A percentile compares a stretch with the other conserved stretches of the same genome.
Conservation (phyloP, 2,888 invertebrate genomes). For the Drosophila mulleri region DNA sequence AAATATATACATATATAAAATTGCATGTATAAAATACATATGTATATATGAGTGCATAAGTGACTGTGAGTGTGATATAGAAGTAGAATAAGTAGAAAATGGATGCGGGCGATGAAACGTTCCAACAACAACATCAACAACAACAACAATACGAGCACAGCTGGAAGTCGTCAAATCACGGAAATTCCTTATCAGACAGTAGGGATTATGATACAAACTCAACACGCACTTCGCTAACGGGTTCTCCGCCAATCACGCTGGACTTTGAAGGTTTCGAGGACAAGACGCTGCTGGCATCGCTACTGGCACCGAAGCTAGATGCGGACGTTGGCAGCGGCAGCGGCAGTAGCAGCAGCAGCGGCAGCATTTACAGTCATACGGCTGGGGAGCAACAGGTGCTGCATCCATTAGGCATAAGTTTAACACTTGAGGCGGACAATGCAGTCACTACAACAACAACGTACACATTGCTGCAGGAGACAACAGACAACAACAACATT, state of each 20-base stretch:
- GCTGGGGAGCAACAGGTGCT: constrained; percentile 82
- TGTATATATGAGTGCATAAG: constrained; percentile 23
- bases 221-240: constrained; percentile 69
- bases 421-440: constrained; percentile 70
- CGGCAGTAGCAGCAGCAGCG: constrained; percentile 33
- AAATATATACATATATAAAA: constrained; percentile 23
- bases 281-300: constrained; percentile 59
- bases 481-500: constrained; percentile 48
- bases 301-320: constrained; percentile 61
- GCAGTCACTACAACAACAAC: constrained; percentile 53
- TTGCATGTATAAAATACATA: constrained; percentile 60
- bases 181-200: constrained; percentile 76
- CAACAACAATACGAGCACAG: constrained; percentile 53
- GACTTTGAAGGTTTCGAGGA: constrained; percentile 61
- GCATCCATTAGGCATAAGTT: constrained; percentile 79
- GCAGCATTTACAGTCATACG: constrained; percentile 41
- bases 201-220: constrained; percentile 77
- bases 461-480: constrained; percentile 48
- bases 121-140: constrained; percentile 50
- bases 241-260: constrained; percentile 63
- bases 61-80: constrained; percentile 50
- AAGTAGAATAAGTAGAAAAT: constrained; percentile 59
- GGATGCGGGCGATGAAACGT: constrained; percentile 58
- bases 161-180: constrained; percentile 61
- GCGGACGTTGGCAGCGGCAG: constrained; percentile 35